A percentile compares a stretch with the other conserved stretches of the same genome.
Conservation (phyloP, 2,113 vertebrate species). For the Ellobius talpinus region DNA sequence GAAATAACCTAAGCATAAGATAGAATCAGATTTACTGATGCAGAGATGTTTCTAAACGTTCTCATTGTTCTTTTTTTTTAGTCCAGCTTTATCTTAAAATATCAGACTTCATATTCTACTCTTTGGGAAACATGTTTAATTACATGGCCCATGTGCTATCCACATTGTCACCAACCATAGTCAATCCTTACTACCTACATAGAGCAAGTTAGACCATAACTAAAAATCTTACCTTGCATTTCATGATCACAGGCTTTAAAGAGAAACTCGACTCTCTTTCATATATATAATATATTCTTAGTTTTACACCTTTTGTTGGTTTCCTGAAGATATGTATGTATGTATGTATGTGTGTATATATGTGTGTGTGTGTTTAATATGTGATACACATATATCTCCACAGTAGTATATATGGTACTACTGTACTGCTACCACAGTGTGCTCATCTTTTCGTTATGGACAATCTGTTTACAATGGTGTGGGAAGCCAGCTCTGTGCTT, state of each 20-base stretch:
- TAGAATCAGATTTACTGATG: neutral
- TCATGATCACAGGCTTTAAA: neutral
- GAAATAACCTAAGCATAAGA: neutral
- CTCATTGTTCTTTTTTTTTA: neutral
- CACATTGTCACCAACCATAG: neutral
- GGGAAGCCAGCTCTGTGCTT: neutral
- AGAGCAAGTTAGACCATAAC: neutral
- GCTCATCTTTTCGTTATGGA: neutral
- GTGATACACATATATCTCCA: no score
- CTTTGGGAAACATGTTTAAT: neutral
- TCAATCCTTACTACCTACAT: neutral
- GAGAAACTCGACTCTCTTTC: neutral
- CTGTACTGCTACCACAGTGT: neutral
- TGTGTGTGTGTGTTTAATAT: accelerated
- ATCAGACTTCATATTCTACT: neutral
- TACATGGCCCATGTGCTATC: accelerated
- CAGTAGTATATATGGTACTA: neutral
- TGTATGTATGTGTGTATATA: no score
- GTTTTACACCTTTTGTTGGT: neutral
- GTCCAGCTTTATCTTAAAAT: neutral
- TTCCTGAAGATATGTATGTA: neutral
- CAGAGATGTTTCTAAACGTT: neutral
- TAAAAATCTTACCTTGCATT: neutral
- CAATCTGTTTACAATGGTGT: neutral
- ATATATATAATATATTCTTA: neutral